Conservation (phyloP, 2,797 vertebrate genomes). For the Euthynnus affinis region DNA sequence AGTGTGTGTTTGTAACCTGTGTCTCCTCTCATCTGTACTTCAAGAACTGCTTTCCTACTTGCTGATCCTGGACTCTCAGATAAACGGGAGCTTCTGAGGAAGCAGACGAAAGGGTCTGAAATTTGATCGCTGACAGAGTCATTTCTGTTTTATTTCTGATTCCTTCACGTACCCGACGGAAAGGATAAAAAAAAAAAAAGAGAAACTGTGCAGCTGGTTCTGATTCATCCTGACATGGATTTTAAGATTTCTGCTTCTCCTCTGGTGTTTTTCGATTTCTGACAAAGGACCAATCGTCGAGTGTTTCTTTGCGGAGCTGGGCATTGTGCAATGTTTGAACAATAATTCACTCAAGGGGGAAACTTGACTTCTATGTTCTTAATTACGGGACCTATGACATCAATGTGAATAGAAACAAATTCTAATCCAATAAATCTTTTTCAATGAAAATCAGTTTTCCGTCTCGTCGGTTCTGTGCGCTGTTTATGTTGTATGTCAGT, state of each 20-base stretch:
- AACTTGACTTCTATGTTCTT: slow-evolving; percentile 48
- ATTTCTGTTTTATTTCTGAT: background rate
- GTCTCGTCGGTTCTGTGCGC: background rate
- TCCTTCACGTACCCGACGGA: background rate
- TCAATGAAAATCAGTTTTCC: background rate
- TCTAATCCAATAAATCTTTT: slow-evolving; percentile 63
- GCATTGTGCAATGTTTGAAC: slow-evolving; percentile 77
- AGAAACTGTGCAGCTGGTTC: background rate
- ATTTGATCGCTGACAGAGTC: background rate
- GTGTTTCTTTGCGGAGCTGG: slow-evolving; percentile 50
- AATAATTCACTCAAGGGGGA: slow-evolving; percentile 41
- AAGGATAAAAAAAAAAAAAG: background rate
- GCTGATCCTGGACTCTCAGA: background rate
- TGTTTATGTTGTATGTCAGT: background rate
- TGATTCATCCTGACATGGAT: background rate
- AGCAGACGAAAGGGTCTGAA: background rate
- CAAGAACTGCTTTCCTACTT: background rate
- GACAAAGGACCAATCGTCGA: slow-evolving; percentile 31
- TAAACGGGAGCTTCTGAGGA: background rate
- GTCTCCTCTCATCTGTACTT: slow-evolving; percentile 9
- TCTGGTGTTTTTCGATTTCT: slow-evolving; percentile 6
- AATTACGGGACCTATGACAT: slow-evolving; percentile 26
- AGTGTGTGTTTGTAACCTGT: background rate
- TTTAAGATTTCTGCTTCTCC: slow-evolving; percentile 24
- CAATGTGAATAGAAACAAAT: slow-evolving; percentile 55